Conservation (phyloP, 2,113 vertebrate species). For the Puntigrus tetrazona region DNA sequence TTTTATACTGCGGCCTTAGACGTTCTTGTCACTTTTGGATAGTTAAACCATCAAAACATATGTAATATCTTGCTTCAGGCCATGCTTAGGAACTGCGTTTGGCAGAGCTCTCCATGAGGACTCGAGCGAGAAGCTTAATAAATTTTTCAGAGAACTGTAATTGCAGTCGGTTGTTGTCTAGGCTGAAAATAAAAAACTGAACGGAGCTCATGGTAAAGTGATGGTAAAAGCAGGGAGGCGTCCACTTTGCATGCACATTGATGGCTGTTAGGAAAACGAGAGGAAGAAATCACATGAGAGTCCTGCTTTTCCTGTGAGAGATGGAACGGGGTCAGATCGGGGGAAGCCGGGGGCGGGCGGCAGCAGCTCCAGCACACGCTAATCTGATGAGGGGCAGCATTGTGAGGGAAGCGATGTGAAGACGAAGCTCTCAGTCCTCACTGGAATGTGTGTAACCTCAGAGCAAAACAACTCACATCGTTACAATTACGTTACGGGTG, state of each 20-base stretch:
- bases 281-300: conserved; percentile 38
- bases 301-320: conserved; percentile 23
- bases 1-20: not conserved
- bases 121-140: not conserved
- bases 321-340: conserved; percentile 35
- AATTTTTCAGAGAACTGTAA: not conserved
- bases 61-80: conserved; percentile 1
- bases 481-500: not conserved
- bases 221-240: conserved; percentile 18
- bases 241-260: conserved; percentile 25
- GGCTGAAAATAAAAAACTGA: not conserved
- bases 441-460: conserved; percentile 23
- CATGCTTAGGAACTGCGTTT: not conserved
- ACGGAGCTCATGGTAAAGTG: conserved; percentile 27
- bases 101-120: not conserved
- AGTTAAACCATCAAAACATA: not conserved
- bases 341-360: conserved; percentile 21
- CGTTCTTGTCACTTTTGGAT: not conserved
- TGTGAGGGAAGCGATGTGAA: not conserved
- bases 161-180: conserved; percentile 18
- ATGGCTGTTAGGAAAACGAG: conserved; percentile 23
- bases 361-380: conserved; percentile 3
- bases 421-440: not conserved
- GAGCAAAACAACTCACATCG: conserved; percentile 11
- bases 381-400: conserved; percentile 38